Base-by-base conservation (phyloP, 2,113 vertebrate genomes). In the Plectropomus leopardus region DNA sequence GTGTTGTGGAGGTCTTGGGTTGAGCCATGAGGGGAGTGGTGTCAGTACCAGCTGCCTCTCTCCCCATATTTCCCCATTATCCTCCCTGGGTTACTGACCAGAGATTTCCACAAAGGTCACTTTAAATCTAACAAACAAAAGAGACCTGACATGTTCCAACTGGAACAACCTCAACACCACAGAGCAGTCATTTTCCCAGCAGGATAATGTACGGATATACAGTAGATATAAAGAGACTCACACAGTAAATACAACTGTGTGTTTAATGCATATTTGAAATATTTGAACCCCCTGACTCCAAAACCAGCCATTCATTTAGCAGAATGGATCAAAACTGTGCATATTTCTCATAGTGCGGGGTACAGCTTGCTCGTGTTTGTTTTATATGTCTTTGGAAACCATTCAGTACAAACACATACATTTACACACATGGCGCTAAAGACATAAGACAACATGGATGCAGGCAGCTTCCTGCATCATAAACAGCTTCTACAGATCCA, bases 1-100 rank as follows among this genome's bases (percentile, higher is more conserved):
- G 55, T 80, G 67, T 76, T 59, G 30, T 48, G 53, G 78, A 64
- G 66, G 69, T 24, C 73, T 80, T 54, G 75, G 75, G 69, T 78
- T 24, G 57, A 81, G 83, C 71, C 76, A 79, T 75, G 60, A 69
- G 58, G 65, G 55, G 71, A 68, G 76, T 75, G 66, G 44, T 83
- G 87, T 82, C 82, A 79, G 83, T 73, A 72, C 76, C 85, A 87
- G 85, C 86, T 87, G 76, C 78, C 76, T 79, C 70, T 76, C 55
- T 57, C 58, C 61, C 73, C 61, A 47, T 79, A 84, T 85, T 87
- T 89, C 87, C 70, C 89, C 89, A 76, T 77, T 30, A 85, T 81
- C 77, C 86, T n/a, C 51, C 44, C 64, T 28, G 82, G 68, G 76
- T 23, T 17, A 17, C 40, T 53, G 66, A 80, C 72, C 66, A 68